Evolutionary conservation across 2,888 invertebrate species (phyloP).

Genomic region (Scelioninae gen. 2): DNA sequence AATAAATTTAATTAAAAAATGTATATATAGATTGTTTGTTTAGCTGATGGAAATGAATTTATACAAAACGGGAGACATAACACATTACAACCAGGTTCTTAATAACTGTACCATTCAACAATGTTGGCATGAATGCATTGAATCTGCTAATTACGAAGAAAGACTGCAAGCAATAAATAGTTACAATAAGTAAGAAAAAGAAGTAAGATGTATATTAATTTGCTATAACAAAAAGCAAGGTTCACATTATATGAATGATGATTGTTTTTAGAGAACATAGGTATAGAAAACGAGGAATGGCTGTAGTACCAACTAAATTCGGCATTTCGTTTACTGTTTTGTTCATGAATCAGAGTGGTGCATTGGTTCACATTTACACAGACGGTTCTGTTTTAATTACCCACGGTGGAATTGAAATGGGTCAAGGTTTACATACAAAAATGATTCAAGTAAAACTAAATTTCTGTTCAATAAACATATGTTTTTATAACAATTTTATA

Average conservation of each 20-base stretch:
- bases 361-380: slow-evolving; percentile 89
- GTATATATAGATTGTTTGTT: too few relatives aligned
- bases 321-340: slow-evolving; percentile 88
- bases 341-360: slow-evolving; percentile 90
- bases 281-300: slow-evolving; percentile 91
- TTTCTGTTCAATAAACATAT: not conserved
- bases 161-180: slow-evolving; percentile 79
- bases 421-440: slow-evolving; percentile 96
- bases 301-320: slow-evolving; percentile 88
- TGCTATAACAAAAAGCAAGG: not conserved
- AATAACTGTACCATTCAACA: slow-evolving; percentile 82
- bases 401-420: slow-evolving; percentile 98
- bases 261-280: slow-evolving; percentile 80
- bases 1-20: not conserved
- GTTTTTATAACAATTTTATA: slow-evolving; percentile 59
- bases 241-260: slow-evolving; percentile 9
- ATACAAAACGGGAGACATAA: slow-evolving; percentile 85
- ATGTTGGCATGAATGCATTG: slow-evolving; percentile 88
- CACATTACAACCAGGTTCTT: slow-evolving; percentile 86
- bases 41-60: slow-evolving; percentile 82
- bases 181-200: slow-evolving; percentile 82
- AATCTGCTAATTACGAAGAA: slow-evolving; percentile 80
- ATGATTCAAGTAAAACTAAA: slow-evolving; percentile 84
- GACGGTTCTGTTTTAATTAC: slow-evolving; percentile 92
- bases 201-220: not conserved